A percentile compares a stretch with the other conserved stretches of the same genome.
Conservation (phyloP, 2,888 invertebrate genomes). For the Thera obeliscata region DNA sequence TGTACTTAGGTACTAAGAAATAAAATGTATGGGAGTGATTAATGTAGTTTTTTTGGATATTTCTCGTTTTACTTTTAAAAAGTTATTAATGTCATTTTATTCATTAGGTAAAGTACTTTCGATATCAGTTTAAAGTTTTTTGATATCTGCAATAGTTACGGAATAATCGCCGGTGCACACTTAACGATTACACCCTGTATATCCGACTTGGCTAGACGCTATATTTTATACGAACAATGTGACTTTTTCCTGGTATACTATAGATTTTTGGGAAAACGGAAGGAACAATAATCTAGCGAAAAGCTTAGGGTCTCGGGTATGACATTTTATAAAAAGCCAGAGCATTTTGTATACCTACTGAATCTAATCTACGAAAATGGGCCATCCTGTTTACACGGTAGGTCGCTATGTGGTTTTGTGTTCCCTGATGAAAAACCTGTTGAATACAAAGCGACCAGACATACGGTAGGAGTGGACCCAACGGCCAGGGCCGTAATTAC, state of each 20-base stretch:
- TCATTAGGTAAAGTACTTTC: no score
- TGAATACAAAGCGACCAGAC: conserved; percentile 39
- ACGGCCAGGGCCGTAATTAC: conserved; percentile 55
- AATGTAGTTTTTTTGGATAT: no score
- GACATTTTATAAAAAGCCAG: not conserved
- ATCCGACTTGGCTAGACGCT: conserved; percentile 22
- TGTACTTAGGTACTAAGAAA: no score
- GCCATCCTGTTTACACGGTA: conserved; percentile 7
- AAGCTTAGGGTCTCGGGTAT: no score
- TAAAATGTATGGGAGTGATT: no score
- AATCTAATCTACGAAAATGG: conserved; percentile 18
- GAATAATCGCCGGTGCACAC: no score
- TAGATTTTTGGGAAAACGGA: not conserved
- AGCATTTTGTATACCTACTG: conserved; percentile 7
- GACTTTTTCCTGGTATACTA: conserved; percentile 1
- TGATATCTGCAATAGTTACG: no score
- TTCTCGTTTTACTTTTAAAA: no score
- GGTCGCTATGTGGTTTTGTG: conserved; percentile 17
- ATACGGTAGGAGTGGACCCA: conserved; percentile 29
- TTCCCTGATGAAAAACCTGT: conserved; percentile 53
- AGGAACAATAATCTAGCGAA: not conserved
- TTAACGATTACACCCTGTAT: no score
- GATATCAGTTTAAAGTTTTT: no score
- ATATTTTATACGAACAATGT: conserved; percentile 21
- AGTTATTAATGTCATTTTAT: no score